phyloP scores from a whole-genome alignment of 2,113 vertebrate species.

The Corvus hawaiiensis region DNA sequence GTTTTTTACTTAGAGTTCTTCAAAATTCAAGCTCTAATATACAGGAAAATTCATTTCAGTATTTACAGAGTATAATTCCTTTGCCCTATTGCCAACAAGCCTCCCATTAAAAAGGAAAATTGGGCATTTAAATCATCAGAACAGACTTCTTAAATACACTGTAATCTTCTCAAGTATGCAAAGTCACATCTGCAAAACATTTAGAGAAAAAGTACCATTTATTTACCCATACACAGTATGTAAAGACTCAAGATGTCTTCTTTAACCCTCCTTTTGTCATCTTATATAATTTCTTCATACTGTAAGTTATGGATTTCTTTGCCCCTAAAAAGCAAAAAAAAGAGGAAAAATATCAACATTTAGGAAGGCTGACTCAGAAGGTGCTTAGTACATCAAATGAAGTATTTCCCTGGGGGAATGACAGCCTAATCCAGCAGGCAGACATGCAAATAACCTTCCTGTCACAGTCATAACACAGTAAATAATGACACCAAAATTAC shows the following conservation, averaged over 20 bases:
- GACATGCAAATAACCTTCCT: not conserved
- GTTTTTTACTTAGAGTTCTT: not conserved
- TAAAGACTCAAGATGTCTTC: constrained; percentile 58
- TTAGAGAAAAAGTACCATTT: constrained; percentile 43
- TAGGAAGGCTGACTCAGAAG: not conserved
- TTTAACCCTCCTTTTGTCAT: constrained; percentile 89
- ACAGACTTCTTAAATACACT: not conserved
- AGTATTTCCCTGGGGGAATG: not conserved
- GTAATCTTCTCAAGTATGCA: not conserved
- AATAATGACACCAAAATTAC: not conserved
- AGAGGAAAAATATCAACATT: not conserved
- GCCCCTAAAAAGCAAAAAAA: constrained; percentile 70
- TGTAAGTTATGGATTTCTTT: constrained; percentile 85
- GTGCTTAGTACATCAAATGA: not conserved
- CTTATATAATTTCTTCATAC: constrained; percentile 86
- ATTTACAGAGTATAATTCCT: not conserved
- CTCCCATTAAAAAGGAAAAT: not conserved
- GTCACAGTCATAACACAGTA: not conserved
- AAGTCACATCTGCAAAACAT: constrained; percentile 13
- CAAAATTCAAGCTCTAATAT: not conserved
- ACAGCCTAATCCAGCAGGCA: not conserved
- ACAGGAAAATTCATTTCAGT: not conserved
- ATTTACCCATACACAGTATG: constrained; percentile 47
- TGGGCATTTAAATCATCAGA: not conserved
- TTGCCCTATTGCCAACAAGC: not conserved